phyloP scores from a whole-genome alignment of 2,797 vertebrate genomes.

The Gymnothorax reevesii region DNA sequence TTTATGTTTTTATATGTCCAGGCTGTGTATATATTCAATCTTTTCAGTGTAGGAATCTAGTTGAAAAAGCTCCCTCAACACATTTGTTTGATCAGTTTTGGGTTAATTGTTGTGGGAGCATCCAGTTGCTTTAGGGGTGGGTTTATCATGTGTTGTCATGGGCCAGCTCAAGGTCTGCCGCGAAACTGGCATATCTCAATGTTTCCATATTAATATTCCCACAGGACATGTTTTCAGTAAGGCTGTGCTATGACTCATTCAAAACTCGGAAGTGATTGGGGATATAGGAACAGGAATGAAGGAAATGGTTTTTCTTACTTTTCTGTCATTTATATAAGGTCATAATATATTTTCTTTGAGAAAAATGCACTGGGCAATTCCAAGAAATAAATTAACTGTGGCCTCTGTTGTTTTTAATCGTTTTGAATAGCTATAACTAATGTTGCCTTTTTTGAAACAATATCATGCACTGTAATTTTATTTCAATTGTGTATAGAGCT shows the following conservation, averaged over 20 bases:
- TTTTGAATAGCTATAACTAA: conserved; percentile 16
- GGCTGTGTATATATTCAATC: neutral
- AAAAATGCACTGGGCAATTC: conserved; percentile 29
- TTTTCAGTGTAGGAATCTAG: neutral
- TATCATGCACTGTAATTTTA: conserved; percentile 23
- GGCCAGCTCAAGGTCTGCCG: neutral
- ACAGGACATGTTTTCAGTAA: neutral
- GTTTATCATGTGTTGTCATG: neutral
- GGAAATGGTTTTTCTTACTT: neutral
- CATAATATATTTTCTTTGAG: conserved; percentile 52
- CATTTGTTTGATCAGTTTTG: neutral
- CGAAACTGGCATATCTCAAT: neutral
- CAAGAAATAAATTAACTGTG: conserved; percentile 19
- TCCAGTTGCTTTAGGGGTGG: neutral
- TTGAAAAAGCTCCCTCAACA: neutral
- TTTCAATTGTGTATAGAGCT: neutral
- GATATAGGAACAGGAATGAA: neutral
- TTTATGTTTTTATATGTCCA: neutral
- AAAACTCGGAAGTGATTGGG: neutral
- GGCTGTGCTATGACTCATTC: neutral
- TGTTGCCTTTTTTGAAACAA: conserved; percentile 17
- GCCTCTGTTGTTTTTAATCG: conserved; percentile 21
- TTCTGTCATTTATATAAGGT: conserved; percentile 49
- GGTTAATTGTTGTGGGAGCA: neutral
- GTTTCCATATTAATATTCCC: neutral